Conservation (phyloP, 2,797 vertebrate genomes). For the Pantherophis alleghaniensis region DNA sequence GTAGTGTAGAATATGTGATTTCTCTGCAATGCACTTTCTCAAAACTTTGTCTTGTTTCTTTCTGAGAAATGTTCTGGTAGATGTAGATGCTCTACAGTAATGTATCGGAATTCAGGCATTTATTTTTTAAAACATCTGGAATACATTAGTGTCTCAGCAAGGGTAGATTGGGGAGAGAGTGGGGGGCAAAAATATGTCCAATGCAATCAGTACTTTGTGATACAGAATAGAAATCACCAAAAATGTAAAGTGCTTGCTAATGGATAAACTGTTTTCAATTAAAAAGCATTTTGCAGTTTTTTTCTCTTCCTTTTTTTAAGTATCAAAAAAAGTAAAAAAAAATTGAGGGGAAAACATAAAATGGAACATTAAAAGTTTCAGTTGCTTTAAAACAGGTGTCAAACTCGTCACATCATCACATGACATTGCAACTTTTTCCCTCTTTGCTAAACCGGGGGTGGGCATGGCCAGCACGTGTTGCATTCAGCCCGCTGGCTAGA, state of each 20-base stretch:
- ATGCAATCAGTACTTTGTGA: background rate
- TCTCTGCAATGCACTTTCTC: too few species aligned
- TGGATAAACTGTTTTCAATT: background rate
- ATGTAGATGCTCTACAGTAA: too few species aligned
- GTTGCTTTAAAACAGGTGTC: background rate
- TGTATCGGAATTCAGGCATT: background rate
- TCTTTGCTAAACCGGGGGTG: too few species aligned
- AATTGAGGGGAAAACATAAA: background rate
- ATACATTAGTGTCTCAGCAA: background rate
- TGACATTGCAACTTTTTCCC: too few species aligned
- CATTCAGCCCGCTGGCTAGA: too few species aligned
- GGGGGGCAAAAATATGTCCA: background rate
- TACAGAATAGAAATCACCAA: background rate
- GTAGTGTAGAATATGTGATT: background rate
- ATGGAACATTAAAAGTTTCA: background rate
- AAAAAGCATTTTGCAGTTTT: background rate
- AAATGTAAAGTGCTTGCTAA: background rate
- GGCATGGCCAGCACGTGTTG: too few species aligned
- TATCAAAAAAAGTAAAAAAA: background rate
- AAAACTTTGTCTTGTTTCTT: too few species aligned
- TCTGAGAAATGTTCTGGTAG: too few species aligned
- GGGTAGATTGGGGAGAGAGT: background rate
- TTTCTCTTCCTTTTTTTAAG: background rate
- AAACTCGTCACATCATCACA: too few species aligned
- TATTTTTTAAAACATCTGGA: background rate